Percentiles rank a stretch among this genome's conserved stretches.
phyloP scores from a whole-genome alignment of 1,140 invertebrate genomes.

The Diabrotica undecimpunctata region DNA sequence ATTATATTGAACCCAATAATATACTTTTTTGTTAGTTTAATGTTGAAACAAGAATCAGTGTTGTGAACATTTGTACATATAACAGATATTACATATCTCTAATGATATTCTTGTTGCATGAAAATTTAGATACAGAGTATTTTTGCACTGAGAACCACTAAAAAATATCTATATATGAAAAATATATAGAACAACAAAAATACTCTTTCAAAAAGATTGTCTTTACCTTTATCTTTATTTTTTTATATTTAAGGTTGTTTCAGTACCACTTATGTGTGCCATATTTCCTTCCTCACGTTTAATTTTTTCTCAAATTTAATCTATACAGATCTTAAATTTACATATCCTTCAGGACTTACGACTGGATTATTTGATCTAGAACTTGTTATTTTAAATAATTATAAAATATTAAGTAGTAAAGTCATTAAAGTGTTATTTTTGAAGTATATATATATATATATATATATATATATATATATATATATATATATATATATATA shows the following conservation, averaged over 20 bases:
- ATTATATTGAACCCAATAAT: no score
- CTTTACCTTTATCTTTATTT: neutral
- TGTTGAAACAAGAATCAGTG: neutral
- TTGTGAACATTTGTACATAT: constrained; percentile 7
- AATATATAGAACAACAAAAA: neutral
- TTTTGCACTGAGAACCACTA: constrained; percentile 14
- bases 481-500: no score
- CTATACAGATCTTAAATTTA: no score
- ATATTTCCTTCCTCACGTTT: neutral
- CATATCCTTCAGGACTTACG: no score
- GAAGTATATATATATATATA: no score
- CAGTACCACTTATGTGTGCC: neutral
- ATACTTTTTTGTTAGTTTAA: no score
- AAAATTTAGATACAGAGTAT: constrained; percentile 19
- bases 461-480: no score
- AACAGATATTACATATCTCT: constrained; percentile 18
- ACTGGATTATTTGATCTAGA: no score
- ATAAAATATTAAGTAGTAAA: no score
- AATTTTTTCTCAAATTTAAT: no score
- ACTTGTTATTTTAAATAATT: no score
- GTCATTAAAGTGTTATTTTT: no score
- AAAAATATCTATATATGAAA: neutral
- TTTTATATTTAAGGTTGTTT: neutral
- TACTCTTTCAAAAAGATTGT: neutral
- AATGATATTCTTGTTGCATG: constrained; percentile 16